Evolutionary conservation across 2,113 vertebrate genomes (phyloP).

Genomic region (Stigmatopora nigra): DNA sequence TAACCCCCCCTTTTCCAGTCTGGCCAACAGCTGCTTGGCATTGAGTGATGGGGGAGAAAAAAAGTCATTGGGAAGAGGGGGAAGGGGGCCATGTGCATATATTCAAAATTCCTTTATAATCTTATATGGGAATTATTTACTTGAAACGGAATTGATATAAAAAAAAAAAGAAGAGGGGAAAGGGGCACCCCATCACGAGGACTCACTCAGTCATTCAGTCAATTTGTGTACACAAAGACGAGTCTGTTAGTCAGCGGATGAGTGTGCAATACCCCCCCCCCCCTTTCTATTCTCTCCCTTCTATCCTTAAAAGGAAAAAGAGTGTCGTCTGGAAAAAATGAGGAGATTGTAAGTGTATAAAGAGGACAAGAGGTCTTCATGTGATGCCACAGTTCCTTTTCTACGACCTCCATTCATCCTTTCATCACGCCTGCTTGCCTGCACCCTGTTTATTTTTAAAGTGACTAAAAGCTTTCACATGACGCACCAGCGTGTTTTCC

Average conservation of each 20-base stretch:
- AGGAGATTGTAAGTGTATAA: conserved; percentile 9
- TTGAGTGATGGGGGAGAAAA: conserved; percentile 27
- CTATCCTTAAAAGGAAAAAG: conserved; percentile 67
- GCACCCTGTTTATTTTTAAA: conserved; percentile 59
- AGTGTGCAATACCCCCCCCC: conserved; percentile 38
- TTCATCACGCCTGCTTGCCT: conserved; percentile 45
- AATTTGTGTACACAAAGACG: conserved; percentile 46
- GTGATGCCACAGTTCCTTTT: neutral
- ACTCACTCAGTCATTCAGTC: conserved; percentile 45
- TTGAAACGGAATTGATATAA: conserved; percentile 41
- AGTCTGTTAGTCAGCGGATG: conserved; percentile 63
- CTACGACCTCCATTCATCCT: conserved; percentile 41
- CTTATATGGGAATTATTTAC: conserved; percentile 26
- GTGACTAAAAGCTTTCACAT: conserved; percentile 62
- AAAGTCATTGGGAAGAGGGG: neutral
- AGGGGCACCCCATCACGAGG: conserved; percentile 29
- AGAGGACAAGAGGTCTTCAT: conserved; percentile 4
- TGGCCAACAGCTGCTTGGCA: conserved; percentile 60
- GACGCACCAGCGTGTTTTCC: conserved; percentile 30
- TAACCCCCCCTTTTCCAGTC: conserved; percentile 14
- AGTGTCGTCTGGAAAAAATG: conserved; percentile 17
- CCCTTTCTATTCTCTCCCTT: conserved; percentile 17
- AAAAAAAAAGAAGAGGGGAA: conserved; percentile 16
- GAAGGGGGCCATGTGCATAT: neutral
- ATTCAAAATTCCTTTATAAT: conserved; percentile 34